Conservation (phyloP, 2,113 vertebrate genomes). For the Platichthys flesus region DNA sequence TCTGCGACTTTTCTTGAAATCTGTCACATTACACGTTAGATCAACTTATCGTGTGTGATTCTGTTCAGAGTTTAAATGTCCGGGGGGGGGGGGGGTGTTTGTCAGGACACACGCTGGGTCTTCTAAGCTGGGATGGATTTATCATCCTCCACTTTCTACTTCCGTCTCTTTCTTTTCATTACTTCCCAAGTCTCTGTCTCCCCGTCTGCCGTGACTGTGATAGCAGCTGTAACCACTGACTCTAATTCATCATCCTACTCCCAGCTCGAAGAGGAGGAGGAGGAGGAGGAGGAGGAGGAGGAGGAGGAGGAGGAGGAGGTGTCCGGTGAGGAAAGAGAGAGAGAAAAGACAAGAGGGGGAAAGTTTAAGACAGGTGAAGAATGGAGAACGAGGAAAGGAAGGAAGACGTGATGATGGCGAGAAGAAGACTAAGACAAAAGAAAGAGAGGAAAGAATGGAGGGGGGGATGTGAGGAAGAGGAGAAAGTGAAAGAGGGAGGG, state of each 20-base stretch:
- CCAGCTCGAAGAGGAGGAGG: too few relatives aligned
- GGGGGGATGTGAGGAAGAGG: neutral
- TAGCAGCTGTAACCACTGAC: constrained; percentile 36
- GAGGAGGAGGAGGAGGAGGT: neutral
- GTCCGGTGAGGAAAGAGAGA: neutral
- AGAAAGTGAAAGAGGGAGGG: neutral
- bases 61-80: too few relatives aligned
- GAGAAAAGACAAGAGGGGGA: neutral
- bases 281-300: too few relatives aligned
- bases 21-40: too few relatives aligned
- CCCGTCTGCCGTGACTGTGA: neutral
- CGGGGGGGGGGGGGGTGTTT: too few relatives aligned
- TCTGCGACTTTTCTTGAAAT: too few relatives aligned
- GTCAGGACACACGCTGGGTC: too few relatives aligned
- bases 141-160: too few relatives aligned
- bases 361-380: neutral
- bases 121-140: too few relatives aligned
- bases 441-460: neutral
- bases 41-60: too few relatives aligned
- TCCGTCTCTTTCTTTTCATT: constrained; percentile 1
- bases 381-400: too few relatives aligned
- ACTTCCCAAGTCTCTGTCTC: neutral
- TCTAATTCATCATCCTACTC: constrained; percentile 44
- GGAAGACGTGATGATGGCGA: neutral
- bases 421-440: too few relatives aligned